These are phyloP conservation scores for Corythaeola cristata DNA, from an alignment of 2,113 vertebrate species.

Conservation along the genomic window DNA sequence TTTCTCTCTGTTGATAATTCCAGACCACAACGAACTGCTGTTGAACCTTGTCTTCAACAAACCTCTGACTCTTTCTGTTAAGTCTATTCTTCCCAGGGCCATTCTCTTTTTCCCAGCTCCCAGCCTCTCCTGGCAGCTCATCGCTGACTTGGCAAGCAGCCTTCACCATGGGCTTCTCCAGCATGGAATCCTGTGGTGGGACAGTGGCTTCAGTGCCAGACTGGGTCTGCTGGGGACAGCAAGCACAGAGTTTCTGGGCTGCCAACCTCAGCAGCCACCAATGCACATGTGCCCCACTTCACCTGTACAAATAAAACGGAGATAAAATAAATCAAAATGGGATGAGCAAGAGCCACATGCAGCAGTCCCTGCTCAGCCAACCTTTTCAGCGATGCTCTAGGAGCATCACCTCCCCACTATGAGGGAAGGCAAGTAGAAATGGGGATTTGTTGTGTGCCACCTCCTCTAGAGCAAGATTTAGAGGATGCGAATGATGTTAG, in stretches of 20 bases:
- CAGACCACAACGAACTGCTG: neutral
- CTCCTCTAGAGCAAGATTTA: accelerated
- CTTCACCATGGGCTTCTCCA: neutral
- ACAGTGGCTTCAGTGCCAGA: neutral
- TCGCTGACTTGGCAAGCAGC: neutral
- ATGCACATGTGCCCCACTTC: neutral
- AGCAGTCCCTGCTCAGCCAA: neutral
- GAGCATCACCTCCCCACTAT: neutral
- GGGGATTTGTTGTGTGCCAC: neutral
- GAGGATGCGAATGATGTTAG: too few relatives aligned
- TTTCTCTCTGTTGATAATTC: neutral
- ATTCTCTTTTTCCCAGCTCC: neutral
- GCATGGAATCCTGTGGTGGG: accelerated
- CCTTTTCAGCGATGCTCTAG: neutral
- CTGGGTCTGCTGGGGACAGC: neutral
- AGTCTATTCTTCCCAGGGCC: neutral
- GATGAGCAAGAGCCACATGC: neutral
- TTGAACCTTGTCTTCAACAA: neutral
- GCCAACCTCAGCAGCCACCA: neutral
- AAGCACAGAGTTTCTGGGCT: neutral
- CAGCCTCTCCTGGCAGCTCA: neutral
- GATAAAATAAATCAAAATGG: neutral
- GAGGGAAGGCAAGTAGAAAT: neutral
- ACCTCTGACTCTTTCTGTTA: neutral
- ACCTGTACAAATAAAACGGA: neutral